These are phyloP conservation scores for Muntiacus muntjak DNA, from an alignment of 2,113 vertebrate species.

Conservation along the genomic window DNA sequence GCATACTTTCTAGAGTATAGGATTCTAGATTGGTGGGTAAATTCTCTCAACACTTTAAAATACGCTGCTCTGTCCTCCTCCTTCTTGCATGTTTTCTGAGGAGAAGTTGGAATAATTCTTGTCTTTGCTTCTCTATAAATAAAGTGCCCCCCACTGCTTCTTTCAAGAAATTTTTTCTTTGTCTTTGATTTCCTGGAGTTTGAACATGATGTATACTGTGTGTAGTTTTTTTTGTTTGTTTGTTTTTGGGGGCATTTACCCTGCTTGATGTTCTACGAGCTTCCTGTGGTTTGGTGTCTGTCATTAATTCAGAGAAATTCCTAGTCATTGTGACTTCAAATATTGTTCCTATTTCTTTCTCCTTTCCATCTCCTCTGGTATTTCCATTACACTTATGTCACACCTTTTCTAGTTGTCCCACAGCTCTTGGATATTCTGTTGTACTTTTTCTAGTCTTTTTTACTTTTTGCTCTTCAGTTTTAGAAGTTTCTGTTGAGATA, in stretches of 20 bases:
- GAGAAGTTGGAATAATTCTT: not conserved
- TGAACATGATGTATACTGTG: not conserved
- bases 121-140: not conserved
- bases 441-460: not conserved
- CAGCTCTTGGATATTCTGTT: not conserved
- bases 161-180: not conserved
- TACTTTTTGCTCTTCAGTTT: not conserved
- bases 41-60: not conserved
- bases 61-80: not conserved
- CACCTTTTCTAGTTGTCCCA: not conserved
- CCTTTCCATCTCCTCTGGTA: not conserved
- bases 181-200: not conserved
- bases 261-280: not conserved
- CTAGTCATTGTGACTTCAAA: not conserved
- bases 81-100: not conserved
- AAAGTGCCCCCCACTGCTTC: not conserved
- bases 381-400: not conserved
- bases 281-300: not conserved
- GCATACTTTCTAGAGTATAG: not conserved
- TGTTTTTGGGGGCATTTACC: not conserved
- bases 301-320: not conserved
- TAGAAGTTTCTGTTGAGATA: not conserved
- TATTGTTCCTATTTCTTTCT: not conserved
- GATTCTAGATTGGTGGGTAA: not conserved
- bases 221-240: not conserved